These are phyloP conservation scores for Drosophila varians DNA, from an alignment of 1,140 invertebrate species.

Conservation along the genomic window DNA sequence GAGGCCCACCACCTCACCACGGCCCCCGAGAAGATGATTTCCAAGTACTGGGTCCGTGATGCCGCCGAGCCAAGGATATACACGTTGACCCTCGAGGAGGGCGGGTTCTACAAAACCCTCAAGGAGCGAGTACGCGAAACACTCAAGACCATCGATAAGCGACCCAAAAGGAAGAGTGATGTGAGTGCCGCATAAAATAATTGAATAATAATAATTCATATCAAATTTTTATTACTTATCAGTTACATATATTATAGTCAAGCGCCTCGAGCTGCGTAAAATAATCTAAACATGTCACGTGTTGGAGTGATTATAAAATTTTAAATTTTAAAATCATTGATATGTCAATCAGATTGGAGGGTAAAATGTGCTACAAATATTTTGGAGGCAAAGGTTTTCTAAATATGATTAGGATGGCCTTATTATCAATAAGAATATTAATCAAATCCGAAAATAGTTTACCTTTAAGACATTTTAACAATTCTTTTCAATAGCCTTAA, in stretches of 20 bases:
- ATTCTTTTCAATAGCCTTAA: neutral
- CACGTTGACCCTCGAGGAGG: slow-evolving; percentile 86
- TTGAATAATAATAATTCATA: neutral
- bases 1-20: slow-evolving; percentile 86
- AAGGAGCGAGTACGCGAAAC: slow-evolving; percentile 85
- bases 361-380: neutral
- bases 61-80: slow-evolving; percentile 85
- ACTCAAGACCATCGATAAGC: slow-evolving; percentile 84
- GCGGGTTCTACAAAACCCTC: slow-evolving; percentile 88
- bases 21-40: slow-evolving; percentile 84
- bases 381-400: neutral
- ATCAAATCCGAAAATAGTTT: too few relatives aligned
- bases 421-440: too few relatives aligned
- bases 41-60: slow-evolving; percentile 86
- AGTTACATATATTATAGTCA: slow-evolving; percentile 3
- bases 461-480: neutral
- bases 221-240: slow-evolving; percentile 13
- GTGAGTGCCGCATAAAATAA: slow-evolving; percentile 46
- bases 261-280: neutral
- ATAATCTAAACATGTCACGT: neutral
- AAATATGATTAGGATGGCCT: too few relatives aligned
- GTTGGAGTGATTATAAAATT: neutral
- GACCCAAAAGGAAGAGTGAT: slow-evolving; percentile 66
- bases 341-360: neutral
- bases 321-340: neutral